Conservation (phyloP, 2,797 vertebrate genomes). For the Halcyon smyrnensis region DNA sequence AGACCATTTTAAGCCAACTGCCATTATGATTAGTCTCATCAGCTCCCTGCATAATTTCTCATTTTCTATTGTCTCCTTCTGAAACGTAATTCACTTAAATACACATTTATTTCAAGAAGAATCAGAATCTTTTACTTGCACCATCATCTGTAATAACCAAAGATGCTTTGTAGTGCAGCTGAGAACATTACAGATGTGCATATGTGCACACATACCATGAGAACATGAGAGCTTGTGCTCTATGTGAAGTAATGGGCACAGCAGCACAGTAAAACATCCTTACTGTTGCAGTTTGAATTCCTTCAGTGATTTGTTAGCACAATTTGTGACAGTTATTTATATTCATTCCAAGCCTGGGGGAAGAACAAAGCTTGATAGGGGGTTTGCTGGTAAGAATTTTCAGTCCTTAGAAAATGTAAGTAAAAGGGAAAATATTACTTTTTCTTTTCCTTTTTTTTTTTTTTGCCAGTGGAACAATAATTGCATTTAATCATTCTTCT, state of each 20-base stretch:
- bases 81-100: neutral
- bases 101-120: neutral
- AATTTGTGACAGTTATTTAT: constrained; percentile 50
- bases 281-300: neutral
- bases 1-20: neutral
- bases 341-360: constrained; percentile 9
- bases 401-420: constrained; percentile 4
- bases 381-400: neutral
- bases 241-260: neutral
- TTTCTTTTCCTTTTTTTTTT: neutral
- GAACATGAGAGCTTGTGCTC: neutral
- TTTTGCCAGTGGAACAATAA: neutral
- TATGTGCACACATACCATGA: accelerated
- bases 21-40: neutral
- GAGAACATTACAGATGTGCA: accelerated
- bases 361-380: constrained; percentile 47
- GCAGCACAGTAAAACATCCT: neutral
- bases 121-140: neutral
- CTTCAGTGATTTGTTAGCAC: constrained; percentile 20
- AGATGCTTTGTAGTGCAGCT: neutral
- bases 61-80: neutral
- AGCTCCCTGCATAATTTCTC: neutral
- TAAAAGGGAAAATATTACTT: neutral
- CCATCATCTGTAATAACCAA: neutral
- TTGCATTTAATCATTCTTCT: constrained; percentile 32